phyloP scores from a whole-genome alignment of 2,888 invertebrate species.

The Loripinus fragilis region DNA sequence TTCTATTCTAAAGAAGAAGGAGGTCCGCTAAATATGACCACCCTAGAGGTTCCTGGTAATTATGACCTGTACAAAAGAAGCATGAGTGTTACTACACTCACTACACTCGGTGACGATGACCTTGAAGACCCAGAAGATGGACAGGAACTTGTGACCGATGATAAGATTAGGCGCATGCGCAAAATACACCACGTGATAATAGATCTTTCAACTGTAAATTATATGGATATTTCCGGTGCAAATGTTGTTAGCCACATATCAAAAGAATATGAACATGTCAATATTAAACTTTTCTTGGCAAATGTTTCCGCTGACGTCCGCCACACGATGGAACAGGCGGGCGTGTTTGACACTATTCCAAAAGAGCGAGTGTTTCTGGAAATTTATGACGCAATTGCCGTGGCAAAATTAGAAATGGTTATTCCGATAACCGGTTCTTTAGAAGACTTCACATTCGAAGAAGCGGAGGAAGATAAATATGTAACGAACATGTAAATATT shows the following conservation, averaged over 20 bases:
- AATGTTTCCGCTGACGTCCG: slow-evolving; percentile 69
- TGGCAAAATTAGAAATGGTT: slow-evolving; percentile 68
- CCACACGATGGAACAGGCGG: slow-evolving; percentile 72
- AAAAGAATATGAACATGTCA: slow-evolving; percentile 76
- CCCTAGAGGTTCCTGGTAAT: slow-evolving; percentile 46
- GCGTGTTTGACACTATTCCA: slow-evolving; percentile 73
- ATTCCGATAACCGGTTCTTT: slow-evolving; percentile 65
- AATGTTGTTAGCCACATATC: slow-evolving; percentile 75
- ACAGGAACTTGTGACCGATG: slow-evolving; percentile 42
- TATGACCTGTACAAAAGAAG: slow-evolving; percentile 43
- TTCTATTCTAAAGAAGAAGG: slow-evolving; percentile 57
- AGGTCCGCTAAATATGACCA: not conserved
- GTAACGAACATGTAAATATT: slow-evolving; percentile 63
- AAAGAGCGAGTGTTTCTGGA: slow-evolving; percentile 70
- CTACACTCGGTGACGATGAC: slow-evolving; percentile 44
- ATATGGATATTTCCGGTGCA: slow-evolving; percentile 77
- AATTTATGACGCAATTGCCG: slow-evolving; percentile 71
- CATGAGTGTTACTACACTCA: slow-evolving; percentile 55
- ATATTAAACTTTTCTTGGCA: slow-evolving; percentile 74
- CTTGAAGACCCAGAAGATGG: slow-evolving; percentile 27
- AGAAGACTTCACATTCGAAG: slow-evolving; percentile 75
- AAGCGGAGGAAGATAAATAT: slow-evolving; percentile 77
- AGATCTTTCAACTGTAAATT: slow-evolving; percentile 75
- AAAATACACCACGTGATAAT: slow-evolving; percentile 76
- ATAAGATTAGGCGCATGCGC: slow-evolving; percentile 70